Evolutionary conservation across 2,888 invertebrate species (phyloP).

Genomic region (Lottia scabra): DNA sequence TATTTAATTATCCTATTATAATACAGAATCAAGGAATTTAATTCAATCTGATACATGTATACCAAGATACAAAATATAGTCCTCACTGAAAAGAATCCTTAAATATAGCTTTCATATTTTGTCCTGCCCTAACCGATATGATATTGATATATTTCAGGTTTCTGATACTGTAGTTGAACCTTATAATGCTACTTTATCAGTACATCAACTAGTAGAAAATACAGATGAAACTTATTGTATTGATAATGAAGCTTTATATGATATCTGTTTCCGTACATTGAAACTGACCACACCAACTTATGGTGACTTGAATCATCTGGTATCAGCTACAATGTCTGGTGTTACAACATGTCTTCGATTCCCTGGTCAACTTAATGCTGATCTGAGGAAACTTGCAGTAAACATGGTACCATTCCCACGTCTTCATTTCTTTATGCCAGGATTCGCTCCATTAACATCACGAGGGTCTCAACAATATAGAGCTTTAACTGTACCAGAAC

Average conservation of each 20-base stretch:
- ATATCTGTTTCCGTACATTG: not conserved
- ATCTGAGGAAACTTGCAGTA: not conserved
- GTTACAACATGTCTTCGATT: not conserved
- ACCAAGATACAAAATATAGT: too few relatives aligned
- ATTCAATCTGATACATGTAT: too few relatives aligned
- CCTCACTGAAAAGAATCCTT: too few relatives aligned
- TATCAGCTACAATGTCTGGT: slow-evolving; percentile 1
- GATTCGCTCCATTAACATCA: not conserved
- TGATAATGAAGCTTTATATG: not conserved
- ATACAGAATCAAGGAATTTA: too few relatives aligned
- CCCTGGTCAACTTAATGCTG: slow-evolving; percentile 1
- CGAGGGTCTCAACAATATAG: not conserved
- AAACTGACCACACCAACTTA: not conserved
- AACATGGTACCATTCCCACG: not conserved
- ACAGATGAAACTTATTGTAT: not conserved
- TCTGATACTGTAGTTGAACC: slow-evolving; percentile 2
- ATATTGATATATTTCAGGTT: not conserved
- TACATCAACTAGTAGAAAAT: slow-evolving; percentile 1
- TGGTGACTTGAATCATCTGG: not conserved
- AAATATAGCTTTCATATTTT: too few relatives aligned
- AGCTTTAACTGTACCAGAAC: slow-evolving; percentile 1
- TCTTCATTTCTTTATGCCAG: slow-evolving; percentile 2
- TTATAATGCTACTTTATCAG: not conserved
- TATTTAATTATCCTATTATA: not conserved
- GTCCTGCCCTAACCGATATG: not conserved